Conservation (phyloP, 1,140 invertebrate genomes). For the Drosophila orosa region DNA sequence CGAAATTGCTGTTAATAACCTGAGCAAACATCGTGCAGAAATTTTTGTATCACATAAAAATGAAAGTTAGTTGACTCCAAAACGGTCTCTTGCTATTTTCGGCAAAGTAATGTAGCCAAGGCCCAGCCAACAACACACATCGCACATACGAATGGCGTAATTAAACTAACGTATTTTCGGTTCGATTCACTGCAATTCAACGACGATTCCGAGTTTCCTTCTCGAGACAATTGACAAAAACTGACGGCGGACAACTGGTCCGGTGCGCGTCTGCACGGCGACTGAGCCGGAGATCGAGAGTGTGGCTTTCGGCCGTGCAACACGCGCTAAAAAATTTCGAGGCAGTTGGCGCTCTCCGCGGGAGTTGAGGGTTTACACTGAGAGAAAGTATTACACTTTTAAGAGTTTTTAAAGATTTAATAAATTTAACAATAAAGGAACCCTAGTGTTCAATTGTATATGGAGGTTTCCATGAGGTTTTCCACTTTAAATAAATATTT, state of each 20-base stretch:
- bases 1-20: constrained; percentile 64
- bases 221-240: not conserved
- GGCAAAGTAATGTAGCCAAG: constrained; percentile 38
- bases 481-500: too few species aligned
- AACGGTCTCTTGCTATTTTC: constrained; percentile 50
- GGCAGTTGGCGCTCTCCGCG: constrained; percentile 5
- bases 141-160: constrained; percentile 69
- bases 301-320: constrained; percentile 53
- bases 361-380: constrained; percentile 10
- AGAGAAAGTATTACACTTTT: not conserved
- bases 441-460: too few species aligned
- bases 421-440: not conserved
- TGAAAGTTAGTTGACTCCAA: constrained; percentile 54
- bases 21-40: constrained; percentile 55
- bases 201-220: constrained; percentile 15
- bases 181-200: constrained; percentile 30
- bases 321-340: constrained; percentile 46
- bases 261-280: constrained; percentile 51
- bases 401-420: not conserved
- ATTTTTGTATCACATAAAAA: constrained; percentile 59
- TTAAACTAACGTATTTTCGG: constrained; percentile 54
- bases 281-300: constrained; percentile 72
- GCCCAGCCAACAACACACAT: constrained; percentile 25
- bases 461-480: too few species aligned
- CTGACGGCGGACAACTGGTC: constrained; percentile 52